Conservation (phyloP, 2,113 vertebrate species). For the Mus pahari region DNA sequence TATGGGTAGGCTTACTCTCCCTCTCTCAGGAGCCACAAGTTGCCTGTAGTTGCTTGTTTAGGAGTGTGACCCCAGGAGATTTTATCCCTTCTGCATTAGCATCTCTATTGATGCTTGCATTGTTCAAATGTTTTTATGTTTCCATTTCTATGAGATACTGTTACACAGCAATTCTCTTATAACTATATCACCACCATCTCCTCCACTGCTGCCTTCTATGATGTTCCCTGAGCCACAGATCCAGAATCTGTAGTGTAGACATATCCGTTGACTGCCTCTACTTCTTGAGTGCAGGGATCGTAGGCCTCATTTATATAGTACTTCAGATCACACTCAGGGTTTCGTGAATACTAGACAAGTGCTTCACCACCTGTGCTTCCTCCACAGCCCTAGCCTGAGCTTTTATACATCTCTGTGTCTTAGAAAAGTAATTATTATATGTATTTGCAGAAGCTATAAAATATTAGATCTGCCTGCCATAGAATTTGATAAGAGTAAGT, state of each 20-base stretch:
- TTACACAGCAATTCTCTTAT: background rate
- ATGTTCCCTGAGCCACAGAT: background rate
- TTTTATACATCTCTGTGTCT: background rate
- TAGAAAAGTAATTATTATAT: conserved; percentile 2
- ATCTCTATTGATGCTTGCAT: background rate
- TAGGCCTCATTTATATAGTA: background rate
- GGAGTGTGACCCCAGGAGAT: background rate
- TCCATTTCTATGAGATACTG: background rate
- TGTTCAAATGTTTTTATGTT: background rate
- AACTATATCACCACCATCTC: background rate
- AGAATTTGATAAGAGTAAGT: background rate
- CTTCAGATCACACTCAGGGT: too few species aligned
- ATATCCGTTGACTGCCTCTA: background rate
- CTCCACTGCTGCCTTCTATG: background rate
- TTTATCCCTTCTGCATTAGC: too few species aligned
- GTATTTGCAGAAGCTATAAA: background rate
- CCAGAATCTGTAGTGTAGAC: background rate
- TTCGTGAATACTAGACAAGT: background rate
- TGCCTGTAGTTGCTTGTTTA: background rate
- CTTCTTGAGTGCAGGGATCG: too few species aligned
- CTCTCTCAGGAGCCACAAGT: background rate
- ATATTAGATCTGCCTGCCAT: background rate
- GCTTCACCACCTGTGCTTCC: background rate
- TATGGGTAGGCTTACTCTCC: background rate
- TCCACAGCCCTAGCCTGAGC: background rate